phyloP scores from a whole-genome alignment of 2,113 vertebrate genomes.

The Brienomyrus longianalis region DNA sequence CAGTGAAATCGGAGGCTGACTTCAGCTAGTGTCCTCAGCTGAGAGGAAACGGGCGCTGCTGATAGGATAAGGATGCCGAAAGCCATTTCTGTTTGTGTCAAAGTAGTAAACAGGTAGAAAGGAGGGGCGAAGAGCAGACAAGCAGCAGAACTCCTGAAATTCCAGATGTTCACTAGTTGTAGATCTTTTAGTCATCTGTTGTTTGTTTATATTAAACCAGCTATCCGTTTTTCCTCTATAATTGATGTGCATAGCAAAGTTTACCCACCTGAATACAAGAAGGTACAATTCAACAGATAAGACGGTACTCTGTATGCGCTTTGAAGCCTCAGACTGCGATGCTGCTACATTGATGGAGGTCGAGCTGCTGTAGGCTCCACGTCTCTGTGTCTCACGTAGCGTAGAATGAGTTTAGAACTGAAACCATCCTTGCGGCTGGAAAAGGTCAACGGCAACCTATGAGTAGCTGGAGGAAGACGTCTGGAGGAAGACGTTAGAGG shows the following conservation, averaged over 20 bases:
- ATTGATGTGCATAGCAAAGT: neutral
- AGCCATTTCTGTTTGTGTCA: constrained; percentile 37
- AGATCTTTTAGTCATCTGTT: neutral
- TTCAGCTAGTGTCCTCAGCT: neutral
- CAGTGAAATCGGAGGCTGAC: constrained; percentile 18
- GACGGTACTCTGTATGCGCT: neutral
- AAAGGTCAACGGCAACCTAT: constrained; percentile 10
- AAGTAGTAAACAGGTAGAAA: neutral
- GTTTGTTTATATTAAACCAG: neutral
- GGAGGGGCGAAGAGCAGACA: neutral
- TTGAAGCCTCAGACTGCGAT: neutral
- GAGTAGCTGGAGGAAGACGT: neutral
- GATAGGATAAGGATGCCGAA: constrained; percentile 21
- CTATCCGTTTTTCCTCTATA: neutral
- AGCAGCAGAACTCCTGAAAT: neutral
- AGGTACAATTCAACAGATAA: neutral
- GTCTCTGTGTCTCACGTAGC: constrained; percentile 24
- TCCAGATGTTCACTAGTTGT: neutral
- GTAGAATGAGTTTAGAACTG: constrained; percentile 23
- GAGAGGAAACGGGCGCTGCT: constrained; percentile 6
- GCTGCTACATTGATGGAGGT: neutral
- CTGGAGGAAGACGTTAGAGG: constrained; percentile 19
- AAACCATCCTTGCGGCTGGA: constrained; percentile 13
- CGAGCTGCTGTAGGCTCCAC: neutral
- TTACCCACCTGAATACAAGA: neutral